Percentiles rank a stretch among this genome's conserved stretches.
Evolutionary conservation across 2,888 invertebrate genomes (phyloP).

Genomic region (Arge pagana): DNA sequence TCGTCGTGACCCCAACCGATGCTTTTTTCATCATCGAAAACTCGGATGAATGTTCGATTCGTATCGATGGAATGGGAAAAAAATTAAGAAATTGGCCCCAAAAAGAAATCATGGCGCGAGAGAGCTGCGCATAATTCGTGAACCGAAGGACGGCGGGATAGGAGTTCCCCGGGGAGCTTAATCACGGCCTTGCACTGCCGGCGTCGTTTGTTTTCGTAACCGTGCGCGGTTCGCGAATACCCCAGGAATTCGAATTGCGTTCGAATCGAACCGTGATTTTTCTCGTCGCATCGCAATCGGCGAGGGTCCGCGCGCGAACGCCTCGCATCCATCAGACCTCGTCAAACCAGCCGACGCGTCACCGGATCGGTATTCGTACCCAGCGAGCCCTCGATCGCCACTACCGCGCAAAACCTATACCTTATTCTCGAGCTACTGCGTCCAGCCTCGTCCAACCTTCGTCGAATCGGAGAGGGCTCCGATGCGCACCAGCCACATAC

Average conservation of each 20-base stretch:
- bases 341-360: conserved; percentile 57
- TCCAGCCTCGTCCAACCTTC: conserved; percentile 31
- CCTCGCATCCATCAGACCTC: conserved; percentile 57
- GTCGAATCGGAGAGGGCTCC: conserved; percentile 29
- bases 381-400: conserved; percentile 32
- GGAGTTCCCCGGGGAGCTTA: conserved; percentile 17
- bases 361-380: conserved; percentile 54
- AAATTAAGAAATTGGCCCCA: too few relatives aligned
- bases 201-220: conserved; percentile 17
- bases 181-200: conserved; percentile 20
- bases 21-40: too few relatives aligned
- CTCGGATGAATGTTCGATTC: too few relatives aligned
- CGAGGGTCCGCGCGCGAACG: conserved; percentile 46
- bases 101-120: too few relatives aligned
- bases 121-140: too few relatives aligned
- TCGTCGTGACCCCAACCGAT: too few relatives aligned
- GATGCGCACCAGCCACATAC: conserved; percentile 26
- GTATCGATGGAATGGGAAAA: too few relatives aligned
- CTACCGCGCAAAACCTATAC: conserved; percentile 33
- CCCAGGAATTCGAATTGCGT: conserved; percentile 24
- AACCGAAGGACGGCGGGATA: too few relatives aligned
- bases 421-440: too few relatives aligned
- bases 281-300: conserved; percentile 47
- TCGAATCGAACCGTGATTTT: conserved; percentile 54
- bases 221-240: conserved; percentile 1